Base-by-base conservation (phyloP, 1,140 invertebrate species). In the Panonychus citri region DNA sequence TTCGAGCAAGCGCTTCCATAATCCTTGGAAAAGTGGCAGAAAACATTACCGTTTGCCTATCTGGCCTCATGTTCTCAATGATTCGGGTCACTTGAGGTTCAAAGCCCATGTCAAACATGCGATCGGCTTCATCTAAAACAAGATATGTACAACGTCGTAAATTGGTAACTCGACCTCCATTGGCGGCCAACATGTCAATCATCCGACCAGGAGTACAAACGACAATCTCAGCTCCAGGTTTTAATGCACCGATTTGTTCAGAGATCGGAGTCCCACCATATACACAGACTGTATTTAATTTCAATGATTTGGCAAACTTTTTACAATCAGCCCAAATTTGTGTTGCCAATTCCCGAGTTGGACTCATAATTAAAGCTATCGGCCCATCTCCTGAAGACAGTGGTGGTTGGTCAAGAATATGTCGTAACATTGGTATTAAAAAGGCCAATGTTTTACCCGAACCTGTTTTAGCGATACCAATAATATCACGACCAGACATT, bases 41-140 rank as follows among this genome's bases (percentile, higher is more conserved):
- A 68, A 98, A 99, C 77, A 99, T 83, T 0, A 99, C 93, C 0
- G 90, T 96, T 71, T 99, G 91, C 50, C 91, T 70, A 70, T 98
- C 94, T 0, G 95, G 95, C 34, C 94, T 75, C 2, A 97, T 81
- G 68, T 95, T 95, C 63, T 97, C 93, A 61, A 99, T 83, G 48
- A 99, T 97, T 61, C 88, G 79, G 84, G 91, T 95, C 1, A 91
- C 83, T 73, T 98, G 94, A 5, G 94, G 94, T 71, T 98, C 94
- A 70, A 99, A 99, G 19, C 94, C 94, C 90, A 98, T 96, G 67
- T 99, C 95, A 67, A 99, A 99, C 94, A 98, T 98, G 37, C 95
- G 74, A 70, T 99, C 95, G 2, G 95, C 95, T 71, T 99, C 95
- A 70, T 99, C 95, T 2, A 99, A 69, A 0, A 99, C 94, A 34